Evolutionary conservation across 2,113 vertebrate genomes (phyloP).

Genomic region (Spheniscus mendiculus): DNA sequence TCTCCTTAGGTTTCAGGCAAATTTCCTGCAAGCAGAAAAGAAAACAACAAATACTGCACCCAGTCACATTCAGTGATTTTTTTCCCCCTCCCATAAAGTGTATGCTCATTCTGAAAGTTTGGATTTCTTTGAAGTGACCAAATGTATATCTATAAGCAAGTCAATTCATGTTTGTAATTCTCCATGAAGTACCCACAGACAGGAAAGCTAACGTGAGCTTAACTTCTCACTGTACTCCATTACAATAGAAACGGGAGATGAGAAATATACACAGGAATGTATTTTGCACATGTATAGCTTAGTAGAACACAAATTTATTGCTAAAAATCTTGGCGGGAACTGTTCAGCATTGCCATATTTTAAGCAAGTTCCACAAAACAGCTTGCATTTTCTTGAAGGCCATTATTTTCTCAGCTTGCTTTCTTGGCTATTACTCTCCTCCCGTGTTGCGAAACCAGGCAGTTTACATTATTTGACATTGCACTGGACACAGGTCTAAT

Average conservation of each 20-base stretch:
- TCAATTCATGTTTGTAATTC: neutral
- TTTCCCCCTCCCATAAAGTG: neutral
- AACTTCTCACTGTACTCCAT: neutral
- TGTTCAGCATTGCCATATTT: neutral
- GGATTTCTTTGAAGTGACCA: neutral
- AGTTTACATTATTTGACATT: neutral
- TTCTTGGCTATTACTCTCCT: neutral
- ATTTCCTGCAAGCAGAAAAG: neutral
- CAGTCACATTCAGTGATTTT: accelerated
- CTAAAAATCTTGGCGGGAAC: neutral
- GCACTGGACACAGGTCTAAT: neutral
- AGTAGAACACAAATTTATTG: neutral
- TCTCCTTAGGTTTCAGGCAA: neutral
- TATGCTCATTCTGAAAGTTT: neutral
- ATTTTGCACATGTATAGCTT: neutral
- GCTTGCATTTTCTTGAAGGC: neutral
- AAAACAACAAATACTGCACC: neutral
- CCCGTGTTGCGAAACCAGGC: neutral
- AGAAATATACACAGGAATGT: neutral
- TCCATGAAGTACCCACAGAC: neutral
- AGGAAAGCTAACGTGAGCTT: neutral
- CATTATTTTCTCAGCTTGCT: neutral
- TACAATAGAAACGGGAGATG: neutral
- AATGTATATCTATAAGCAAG: neutral
- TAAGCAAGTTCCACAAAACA: neutral